These are phyloP conservation scores for Tinamus guttatus DNA, from an alignment of 2,113 vertebrate species.

Conservation along the genomic window DNA sequence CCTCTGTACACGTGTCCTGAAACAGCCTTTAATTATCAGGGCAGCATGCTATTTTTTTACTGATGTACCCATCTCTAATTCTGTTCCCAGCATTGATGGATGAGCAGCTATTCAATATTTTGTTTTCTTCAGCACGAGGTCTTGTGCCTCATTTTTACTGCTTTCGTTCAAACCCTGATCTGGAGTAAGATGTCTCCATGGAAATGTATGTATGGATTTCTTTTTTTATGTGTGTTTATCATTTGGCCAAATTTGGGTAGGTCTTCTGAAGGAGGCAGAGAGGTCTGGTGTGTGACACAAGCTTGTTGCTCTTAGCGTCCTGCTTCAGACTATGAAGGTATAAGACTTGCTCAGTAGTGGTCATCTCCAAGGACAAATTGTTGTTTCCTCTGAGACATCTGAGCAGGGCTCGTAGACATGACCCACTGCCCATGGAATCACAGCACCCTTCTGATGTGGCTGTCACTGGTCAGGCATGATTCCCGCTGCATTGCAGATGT, in stretches of 20 bases:
- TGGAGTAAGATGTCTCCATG: slow-evolving; percentile 7
- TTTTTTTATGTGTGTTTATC: not conserved
- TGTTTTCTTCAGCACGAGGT: slow-evolving; percentile 3
- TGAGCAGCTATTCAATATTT: slow-evolving; percentile 27
- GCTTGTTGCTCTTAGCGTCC: not conserved
- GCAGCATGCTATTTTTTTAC: not conserved
- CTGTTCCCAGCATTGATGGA: slow-evolving; percentile 36
- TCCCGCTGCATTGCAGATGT: not conserved
- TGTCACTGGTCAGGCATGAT: not conserved
- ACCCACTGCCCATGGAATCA: too few relatives aligned
- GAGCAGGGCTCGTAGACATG: not conserved
- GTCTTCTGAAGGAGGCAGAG: not conserved
- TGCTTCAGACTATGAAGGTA: not conserved
- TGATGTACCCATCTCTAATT: accelerated
- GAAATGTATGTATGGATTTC: not conserved
- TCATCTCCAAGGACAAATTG: not conserved
- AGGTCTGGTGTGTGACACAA: accelerated
- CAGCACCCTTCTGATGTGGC: not conserved
- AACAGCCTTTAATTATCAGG: slow-evolving; percentile 20
- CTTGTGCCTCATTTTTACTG: not conserved
- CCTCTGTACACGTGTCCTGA: not conserved
- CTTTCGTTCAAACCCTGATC: not conserved
- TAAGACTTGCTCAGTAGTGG: accelerated
- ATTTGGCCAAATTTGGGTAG: not conserved
- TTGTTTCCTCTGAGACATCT: not conserved